Base-by-base conservation (phyloP, 2,888 invertebrate species). In the Capitulum mitella region DNA sequence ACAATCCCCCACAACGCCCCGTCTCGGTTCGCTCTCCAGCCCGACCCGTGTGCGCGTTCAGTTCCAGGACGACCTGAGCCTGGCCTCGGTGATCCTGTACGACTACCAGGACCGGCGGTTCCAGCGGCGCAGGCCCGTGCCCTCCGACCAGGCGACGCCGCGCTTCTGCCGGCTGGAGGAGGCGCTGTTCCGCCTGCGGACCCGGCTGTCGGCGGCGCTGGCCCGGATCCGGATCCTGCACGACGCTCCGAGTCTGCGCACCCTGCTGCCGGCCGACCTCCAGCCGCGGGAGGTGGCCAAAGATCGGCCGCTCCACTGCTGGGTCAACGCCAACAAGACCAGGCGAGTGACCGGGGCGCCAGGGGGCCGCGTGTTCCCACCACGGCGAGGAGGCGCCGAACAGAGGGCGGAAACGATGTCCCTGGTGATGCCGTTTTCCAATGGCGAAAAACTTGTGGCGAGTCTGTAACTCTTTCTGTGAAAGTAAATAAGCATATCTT, bases 101-200 rank as follows among this genome's bases (percentile, higher is more conserved):
- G 70, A 70, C 70, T 70, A 70, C 37, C 70, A 70, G 40, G 70
- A 70, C 40, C 37, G 70, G 26, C 70, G 70, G 37, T 70, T 70
- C 70, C 70, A 70, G 40, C 70, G 70, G 37, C 70, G 70, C 2
- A 22, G 40, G 12, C 26, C 37, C 6, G 0, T 40, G 10, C 2
- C 40, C 26, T 70, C 70, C 5, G 70, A 70, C 8, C 70, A 22
- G 5, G 26, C 26, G 26, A 10, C 8, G 22, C 70, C 70, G 26
- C 70, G 10, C 26, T 40, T 22, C 26, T 26, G 70, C 10, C 70
- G 40, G 40, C 70, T 70, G 22, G 70, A 70, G 70, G 70, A 70
- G 70, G 70, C 70, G 22, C 70, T 70, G 70, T 70, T 70, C 70
- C 40, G 14, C 26, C 70, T 70, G 40, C 70, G 70, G 26, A 70